Evolutionary conservation across 2,888 invertebrate species (phyloP).

Genomic region (Tinea semifulvella): DNA sequence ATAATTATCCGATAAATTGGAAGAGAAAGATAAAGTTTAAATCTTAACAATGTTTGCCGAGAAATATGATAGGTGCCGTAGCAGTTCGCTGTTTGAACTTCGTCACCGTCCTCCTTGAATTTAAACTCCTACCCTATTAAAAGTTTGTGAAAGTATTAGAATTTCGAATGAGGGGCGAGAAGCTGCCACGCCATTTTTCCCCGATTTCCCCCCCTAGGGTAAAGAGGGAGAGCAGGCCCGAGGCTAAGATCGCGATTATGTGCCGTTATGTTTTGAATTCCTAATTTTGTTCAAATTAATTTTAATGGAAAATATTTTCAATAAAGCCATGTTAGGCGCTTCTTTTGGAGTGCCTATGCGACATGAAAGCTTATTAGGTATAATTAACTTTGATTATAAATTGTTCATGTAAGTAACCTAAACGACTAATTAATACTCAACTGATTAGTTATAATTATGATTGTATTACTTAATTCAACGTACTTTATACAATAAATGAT

Average conservation of each 20-base stretch:
- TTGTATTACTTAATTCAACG: too few relatives aligned
- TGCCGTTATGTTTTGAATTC: constrained; percentile 43
- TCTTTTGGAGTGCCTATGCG: too few relatives aligned
- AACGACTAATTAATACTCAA: too few relatives aligned
- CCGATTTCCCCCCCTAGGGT: constrained; percentile 30
- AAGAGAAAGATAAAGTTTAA: constrained; percentile 27
- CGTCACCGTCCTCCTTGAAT: constrained; percentile 50
- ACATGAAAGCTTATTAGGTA: too few relatives aligned
- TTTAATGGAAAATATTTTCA: constrained; percentile 21
- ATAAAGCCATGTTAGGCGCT: too few relatives aligned
- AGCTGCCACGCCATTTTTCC: constrained; percentile 57
- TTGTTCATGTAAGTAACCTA: too few relatives aligned
- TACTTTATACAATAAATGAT: too few relatives aligned
- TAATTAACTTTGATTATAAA: too few relatives aligned
- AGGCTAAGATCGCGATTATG: constrained; percentile 40
- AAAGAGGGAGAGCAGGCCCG: constrained; percentile 25
- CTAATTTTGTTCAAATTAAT: constrained; percentile 38
- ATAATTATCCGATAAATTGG: constrained; percentile 14
- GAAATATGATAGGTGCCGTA: constrained; percentile 24
- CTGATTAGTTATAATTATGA: too few relatives aligned
- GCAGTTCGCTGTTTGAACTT: constrained; percentile 37
- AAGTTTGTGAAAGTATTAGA: constrained; percentile 63
- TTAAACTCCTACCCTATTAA: constrained; percentile 64
- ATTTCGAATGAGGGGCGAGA: constrained; percentile 62
- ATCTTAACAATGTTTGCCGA: constrained; percentile 6